Conservation (phyloP, 92 coral and sea anemone genomes). For the Chrysogorgia sp. region DNA sequence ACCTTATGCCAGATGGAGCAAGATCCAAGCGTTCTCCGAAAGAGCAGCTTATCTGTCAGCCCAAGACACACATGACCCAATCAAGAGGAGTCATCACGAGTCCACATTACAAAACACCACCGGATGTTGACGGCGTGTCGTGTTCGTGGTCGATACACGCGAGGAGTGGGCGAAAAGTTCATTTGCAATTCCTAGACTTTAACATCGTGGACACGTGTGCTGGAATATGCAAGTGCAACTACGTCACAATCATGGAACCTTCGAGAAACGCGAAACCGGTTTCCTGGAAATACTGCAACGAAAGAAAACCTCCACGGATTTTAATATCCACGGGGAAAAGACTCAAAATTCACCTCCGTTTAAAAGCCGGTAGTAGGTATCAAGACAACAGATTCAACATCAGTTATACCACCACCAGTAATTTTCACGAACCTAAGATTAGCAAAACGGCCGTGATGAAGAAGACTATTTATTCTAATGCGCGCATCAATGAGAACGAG, state of each 20-base stretch:
- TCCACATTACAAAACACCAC: neutral
- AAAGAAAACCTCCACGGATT: slow-evolving; percentile 21
- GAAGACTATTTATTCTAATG: neutral
- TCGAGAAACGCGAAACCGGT: neutral
- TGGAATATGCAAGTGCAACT: slow-evolving; percentile 35
- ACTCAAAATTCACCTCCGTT: slow-evolving; percentile 20
- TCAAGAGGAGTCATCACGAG: neutral
- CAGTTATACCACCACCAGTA: neutral
- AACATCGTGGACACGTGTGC: slow-evolving; percentile 32
- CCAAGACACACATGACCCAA: slow-evolving; percentile 1
- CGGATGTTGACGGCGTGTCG: slow-evolving; percentile 19
- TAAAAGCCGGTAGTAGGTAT: slow-evolving; percentile 10
- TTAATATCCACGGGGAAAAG: slow-evolving; percentile 11
- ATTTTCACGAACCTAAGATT: too few relatives aligned
- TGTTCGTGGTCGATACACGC: slow-evolving; percentile 34
- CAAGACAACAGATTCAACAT: slow-evolving; percentile 13
- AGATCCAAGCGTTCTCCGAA: neutral
- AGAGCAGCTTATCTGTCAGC: neutral
- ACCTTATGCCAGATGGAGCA: neutral
- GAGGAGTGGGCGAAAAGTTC: slow-evolving; percentile 13
- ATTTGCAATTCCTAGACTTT: slow-evolving; percentile 15
- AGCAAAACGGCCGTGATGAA: neutral
- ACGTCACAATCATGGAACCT: slow-evolving; percentile 35
- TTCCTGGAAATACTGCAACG: slow-evolving; percentile 20
- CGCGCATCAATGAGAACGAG: slow-evolving; percentile 6